phyloP scores from a whole-genome alignment of 2,113 vertebrate genomes.

The Erythrocebus patas region DNA sequence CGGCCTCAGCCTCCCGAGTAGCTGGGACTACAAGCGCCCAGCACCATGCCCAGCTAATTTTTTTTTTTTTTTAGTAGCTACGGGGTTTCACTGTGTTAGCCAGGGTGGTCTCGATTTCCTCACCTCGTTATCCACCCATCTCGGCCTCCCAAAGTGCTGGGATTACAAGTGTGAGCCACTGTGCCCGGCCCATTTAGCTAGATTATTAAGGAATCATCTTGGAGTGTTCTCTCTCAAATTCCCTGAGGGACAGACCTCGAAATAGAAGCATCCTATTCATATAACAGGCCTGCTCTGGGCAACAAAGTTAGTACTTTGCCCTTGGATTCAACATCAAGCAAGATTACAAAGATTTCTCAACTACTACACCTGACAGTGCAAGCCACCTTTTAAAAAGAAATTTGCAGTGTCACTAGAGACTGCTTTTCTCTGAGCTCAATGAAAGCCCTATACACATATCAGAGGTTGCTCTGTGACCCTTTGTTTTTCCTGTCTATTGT shows the following conservation, averaged over 20 bases:
- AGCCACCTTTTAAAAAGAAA: conserved; percentile 54
- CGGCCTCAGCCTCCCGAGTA: no score
- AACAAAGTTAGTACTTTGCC: background rate
- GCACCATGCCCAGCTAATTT: no score
- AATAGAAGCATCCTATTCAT: conserved; percentile 19
- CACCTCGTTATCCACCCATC: no score
- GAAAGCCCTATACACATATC: background rate
- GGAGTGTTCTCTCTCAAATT: background rate
- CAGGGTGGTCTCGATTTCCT: no score
- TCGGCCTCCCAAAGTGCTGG: no score
- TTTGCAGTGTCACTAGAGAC: conserved; percentile 32
- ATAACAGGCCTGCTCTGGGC: background rate
- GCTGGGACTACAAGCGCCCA: no score
- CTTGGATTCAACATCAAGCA: conserved; percentile 58
- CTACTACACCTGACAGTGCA: conserved; percentile 31
- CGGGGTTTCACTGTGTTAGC: no score
- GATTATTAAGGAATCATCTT: background rate
- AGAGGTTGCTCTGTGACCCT: background rate
- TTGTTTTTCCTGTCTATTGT: conserved; percentile 1
- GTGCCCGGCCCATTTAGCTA: background rate
- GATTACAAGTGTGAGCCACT: no score
- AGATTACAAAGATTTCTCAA: conserved; percentile 55
- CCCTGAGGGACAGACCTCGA: background rate
- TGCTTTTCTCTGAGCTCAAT: background rate
- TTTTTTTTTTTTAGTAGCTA: no score